phyloP scores from a whole-genome alignment of 2,113 vertebrate genomes.

The Sinocyclocheilus grahami region DNA sequence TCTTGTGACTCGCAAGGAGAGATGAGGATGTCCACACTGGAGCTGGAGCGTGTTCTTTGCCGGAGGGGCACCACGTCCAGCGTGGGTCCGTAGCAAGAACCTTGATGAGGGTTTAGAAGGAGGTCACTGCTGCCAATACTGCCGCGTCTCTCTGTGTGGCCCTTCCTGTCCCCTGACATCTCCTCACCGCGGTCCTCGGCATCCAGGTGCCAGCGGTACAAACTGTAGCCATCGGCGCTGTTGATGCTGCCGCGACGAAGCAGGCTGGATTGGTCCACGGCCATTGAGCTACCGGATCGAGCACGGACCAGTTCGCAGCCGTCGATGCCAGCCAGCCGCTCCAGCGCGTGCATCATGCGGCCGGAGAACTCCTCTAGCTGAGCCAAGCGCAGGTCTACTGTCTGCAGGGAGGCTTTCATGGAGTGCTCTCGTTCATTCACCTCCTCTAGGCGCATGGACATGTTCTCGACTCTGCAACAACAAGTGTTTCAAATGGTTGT shows the following conservation, averaged over 20 bases:
- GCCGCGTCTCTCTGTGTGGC: slow-evolving; percentile 69
- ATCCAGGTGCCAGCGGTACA: slow-evolving; percentile 80
- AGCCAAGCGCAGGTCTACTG: slow-evolving; percentile 90
- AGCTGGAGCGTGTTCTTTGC: slow-evolving; percentile 62
- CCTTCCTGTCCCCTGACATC: slow-evolving; percentile 55
- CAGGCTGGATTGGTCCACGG: slow-evolving; percentile 82
- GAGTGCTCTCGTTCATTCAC: slow-evolving; percentile 94
- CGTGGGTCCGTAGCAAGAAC: slow-evolving; percentile 60
- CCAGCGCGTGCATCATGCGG: slow-evolving; percentile 87
- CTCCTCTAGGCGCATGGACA: slow-evolving; percentile 97
- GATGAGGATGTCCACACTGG: slow-evolving; percentile 74
- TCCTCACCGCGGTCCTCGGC: slow-evolving; percentile 74
- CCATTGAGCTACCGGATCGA: slow-evolving; percentile 82
- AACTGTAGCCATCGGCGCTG: slow-evolving; percentile 87
- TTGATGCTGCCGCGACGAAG: slow-evolving; percentile 86
- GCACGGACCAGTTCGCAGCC: slow-evolving; percentile 78
- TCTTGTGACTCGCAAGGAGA: slow-evolving; percentile 66
- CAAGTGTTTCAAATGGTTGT: not conserved
- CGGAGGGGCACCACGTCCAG: slow-evolving; percentile 62
- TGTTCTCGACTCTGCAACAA: slow-evolving; percentile 89
- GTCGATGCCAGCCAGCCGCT: slow-evolving; percentile 88
- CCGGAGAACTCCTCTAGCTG: slow-evolving; percentile 91
- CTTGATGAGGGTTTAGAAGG: slow-evolving; percentile 61
- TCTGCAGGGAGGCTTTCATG: slow-evolving; percentile 97
- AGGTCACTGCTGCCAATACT: slow-evolving; percentile 64